A percentile compares a stretch with the other conserved stretches of the same genome.
These are phyloP conservation scores for Oncorhynchus masou DNA, from an alignment of 2,113 vertebrate species.

Conservation along the genomic window DNA sequence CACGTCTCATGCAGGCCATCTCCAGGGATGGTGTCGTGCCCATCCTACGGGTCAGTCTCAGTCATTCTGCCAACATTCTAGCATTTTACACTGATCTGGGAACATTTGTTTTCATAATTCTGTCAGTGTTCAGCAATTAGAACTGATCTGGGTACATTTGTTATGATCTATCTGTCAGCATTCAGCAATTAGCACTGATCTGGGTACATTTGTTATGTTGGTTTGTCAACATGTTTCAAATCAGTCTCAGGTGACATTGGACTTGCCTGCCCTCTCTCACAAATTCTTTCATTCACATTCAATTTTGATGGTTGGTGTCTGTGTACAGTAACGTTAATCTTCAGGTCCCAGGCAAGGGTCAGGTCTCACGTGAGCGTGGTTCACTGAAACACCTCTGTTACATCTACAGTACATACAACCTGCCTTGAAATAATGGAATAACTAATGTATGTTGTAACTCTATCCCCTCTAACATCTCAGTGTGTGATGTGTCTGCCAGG, in stretches of 20 bases:
- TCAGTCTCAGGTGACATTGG: too few relatives aligned
- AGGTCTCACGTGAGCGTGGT: too few relatives aligned
- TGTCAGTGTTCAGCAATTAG: too few relatives aligned
- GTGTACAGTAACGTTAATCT: too few relatives aligned
- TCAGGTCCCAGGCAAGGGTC: too few relatives aligned
- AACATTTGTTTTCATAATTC: constrained; percentile 36
- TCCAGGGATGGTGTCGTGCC: constrained; percentile 92
- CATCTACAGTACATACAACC: neutral
- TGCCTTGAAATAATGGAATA: neutral
- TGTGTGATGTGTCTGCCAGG: constrained; percentile 67
- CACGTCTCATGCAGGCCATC: constrained; percentile 93
- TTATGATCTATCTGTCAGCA: too few relatives aligned
- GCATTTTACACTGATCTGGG: constrained; percentile 65
- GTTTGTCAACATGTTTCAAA: neutral
- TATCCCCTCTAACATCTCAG: constrained; percentile 5
- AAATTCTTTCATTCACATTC: too few relatives aligned
- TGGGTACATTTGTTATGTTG: neutral
- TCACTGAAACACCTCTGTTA: too few relatives aligned
- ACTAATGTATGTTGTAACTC: too few relatives aligned
- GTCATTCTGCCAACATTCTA: neutral
- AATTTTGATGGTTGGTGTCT: too few relatives aligned
- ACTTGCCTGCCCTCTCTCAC: too few relatives aligned
- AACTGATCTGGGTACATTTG: constrained; percentile 69
- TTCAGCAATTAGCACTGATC: too few relatives aligned
- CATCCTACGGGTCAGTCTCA: constrained; percentile 84